Percentiles rank a stretch among this genome's conserved stretches.
These are phyloP conservation scores for Microtus richardsoni DNA, from an alignment of 2,113 vertebrate genomes.

Conservation along the genomic window DNA sequence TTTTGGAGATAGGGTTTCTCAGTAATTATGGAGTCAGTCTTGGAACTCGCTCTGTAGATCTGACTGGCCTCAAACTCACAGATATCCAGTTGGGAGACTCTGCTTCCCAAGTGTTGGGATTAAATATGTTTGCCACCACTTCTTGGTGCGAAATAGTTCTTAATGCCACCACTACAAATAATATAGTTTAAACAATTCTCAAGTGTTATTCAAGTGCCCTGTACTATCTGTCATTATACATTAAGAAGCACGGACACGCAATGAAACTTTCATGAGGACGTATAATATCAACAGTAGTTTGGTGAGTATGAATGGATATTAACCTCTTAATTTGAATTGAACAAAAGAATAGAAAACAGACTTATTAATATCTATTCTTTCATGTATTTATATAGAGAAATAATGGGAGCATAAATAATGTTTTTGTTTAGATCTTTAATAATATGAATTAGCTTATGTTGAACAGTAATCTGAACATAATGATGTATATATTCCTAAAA, in stretches of 20 bases:
- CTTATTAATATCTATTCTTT: not conserved
- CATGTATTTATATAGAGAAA: not conserved
- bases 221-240: not conserved
- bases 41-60: too few species aligned
- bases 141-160: not conserved
- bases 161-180: not conserved
- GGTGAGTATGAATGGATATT: not conserved
- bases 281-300: not conserved
- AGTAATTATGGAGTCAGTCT: too few species aligned
- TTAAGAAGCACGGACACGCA: not conserved
- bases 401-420: not conserved
- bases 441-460: not conserved
- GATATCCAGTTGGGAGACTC: too few species aligned
- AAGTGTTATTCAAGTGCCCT: not conserved
- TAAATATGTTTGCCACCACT: too few species aligned
- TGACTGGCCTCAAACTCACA: too few species aligned
- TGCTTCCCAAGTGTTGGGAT: too few species aligned
- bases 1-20: too few species aligned
- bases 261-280: not conserved
- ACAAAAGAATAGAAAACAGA: not conserved
- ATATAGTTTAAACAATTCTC: not conserved
- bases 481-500: not conserved
- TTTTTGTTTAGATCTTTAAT: not conserved
- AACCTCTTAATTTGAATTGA: slow-evolving; percentile 26
- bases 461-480: not conserved